Base-by-base conservation (phyloP, 1,140 invertebrate genomes). In the Harlomillsia oculata region DNA sequence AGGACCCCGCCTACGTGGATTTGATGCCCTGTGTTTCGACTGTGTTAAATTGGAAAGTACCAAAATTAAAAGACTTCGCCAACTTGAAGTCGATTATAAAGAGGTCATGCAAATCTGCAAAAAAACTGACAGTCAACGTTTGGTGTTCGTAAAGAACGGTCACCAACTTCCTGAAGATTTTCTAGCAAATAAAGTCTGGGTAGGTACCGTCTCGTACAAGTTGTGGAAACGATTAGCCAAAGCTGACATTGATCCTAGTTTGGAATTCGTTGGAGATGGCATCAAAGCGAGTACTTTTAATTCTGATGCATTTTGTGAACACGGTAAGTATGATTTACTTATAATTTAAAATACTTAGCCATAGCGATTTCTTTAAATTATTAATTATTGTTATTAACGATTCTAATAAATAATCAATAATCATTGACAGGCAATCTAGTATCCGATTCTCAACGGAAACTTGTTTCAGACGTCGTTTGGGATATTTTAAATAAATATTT, bases 241-340 rank as follows among this genome's bases (percentile, higher is more conserved):
- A 53, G 37, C 2, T 0, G 64, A 63, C 11, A 58, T 60, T 18
- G 57, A 64, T 14, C 21, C 29, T 6, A 39, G 13, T 16, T 0
- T 34, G 36, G 29, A 26, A 6, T 14, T 5, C 18, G 16, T 18
- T 18, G 20, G 40, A 18, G 37, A 37, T n/a, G 21, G 2, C 9
- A 25, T 21, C 14, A 32, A 51, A 37, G 49, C 36, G 25, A 51
- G 49, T 13, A 70, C 70, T 36, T 80, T 80, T 61, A 80, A 81
- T 67, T 74, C 76, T 57, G 78, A 81, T 63, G 63, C 80, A 20
- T 62, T 78, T 16, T 80, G 78, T 67, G 71, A 70, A 26, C 78
- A 80, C 64, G 69, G 71, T 67, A 67, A 70, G 56, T 65, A 21
- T 32, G 11, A 18, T 66, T 53, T 29, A 26, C 9, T 44, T 14